Conservation (phyloP, 2,797 vertebrate species). For the Syngnathus rostellatus region DNA sequence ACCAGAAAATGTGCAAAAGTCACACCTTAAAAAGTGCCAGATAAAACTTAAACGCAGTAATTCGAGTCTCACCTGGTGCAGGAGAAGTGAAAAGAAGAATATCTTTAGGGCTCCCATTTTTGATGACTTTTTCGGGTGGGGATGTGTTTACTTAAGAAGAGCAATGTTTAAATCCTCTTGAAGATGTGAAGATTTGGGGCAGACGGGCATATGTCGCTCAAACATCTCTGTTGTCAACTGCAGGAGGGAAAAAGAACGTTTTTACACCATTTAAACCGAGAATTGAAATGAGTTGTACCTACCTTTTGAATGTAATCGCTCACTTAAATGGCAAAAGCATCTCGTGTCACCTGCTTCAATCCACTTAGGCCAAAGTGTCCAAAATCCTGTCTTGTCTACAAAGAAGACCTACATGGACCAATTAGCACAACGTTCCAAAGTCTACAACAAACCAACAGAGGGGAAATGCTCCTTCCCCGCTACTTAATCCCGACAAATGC, state of each 20-base stretch:
- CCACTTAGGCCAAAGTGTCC: conserved; percentile 27
- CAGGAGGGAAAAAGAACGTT: neutral
- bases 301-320: conserved; percentile 12
- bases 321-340: conserved; percentile 15
- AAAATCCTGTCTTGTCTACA: conserved; percentile 34
- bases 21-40: neutral
- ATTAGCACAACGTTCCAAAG: neutral
- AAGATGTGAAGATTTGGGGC: conserved; percentile 11
- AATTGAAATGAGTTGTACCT: neutral
- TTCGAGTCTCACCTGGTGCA: conserved; percentile 64
- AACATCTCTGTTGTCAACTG: conserved; percentile 8
- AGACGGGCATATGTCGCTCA: neutral
- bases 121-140: conserved; percentile 27
- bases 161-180: conserved; percentile 54
- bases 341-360: conserved; percentile 29
- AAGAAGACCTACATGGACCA: neutral
- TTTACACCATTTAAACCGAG: neutral
- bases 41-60: neutral
- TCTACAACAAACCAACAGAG: neutral
- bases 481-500: neutral
- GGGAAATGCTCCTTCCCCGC: neutral
- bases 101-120: conserved; percentile 66
- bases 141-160: conserved; percentile 46
- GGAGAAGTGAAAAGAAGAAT: conserved; percentile 53
- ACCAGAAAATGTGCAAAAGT: neutral